Conservation (phyloP, 2,888 invertebrate species). For the Idaea biselata region DNA sequence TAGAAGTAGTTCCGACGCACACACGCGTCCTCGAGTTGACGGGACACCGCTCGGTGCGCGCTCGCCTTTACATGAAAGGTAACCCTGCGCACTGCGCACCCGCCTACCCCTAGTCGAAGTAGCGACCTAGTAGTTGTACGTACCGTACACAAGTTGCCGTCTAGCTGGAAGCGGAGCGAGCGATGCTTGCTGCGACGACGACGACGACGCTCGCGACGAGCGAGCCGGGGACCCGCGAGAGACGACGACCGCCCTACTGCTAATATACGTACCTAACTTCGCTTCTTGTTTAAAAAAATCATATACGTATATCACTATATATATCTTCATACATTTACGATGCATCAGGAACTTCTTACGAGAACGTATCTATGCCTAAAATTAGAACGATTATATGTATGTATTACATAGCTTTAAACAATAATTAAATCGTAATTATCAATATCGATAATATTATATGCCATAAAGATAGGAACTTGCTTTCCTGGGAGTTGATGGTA, state of each 20-base stretch:
- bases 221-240: constrained; percentile 59
- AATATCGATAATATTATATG: constrained; percentile 82
- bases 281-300: constrained; percentile 79
- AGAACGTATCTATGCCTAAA: constrained; percentile 81
- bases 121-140: constrained; percentile 2
- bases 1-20: constrained; percentile 33
- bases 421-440: constrained; percentile 82
- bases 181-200: constrained; percentile 28
- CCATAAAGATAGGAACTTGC: constrained; percentile 83
- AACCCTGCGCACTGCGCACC: constrained; percentile 20
- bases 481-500: constrained; percentile 81
- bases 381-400: constrained; percentile 82
- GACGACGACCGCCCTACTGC: constrained; percentile 78
- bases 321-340: constrained; percentile 81
- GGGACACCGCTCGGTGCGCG: constrained; percentile 1
- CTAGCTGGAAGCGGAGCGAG: constrained; percentile 29
- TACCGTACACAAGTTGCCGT: constrained; percentile 20
- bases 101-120: constrained; percentile 11
- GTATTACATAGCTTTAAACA: constrained; percentile 82
- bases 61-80: constrained; percentile 26
- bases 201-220: constrained; percentile 28
- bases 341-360: constrained; percentile 82
- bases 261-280: constrained; percentile 79
- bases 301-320: constrained; percentile 80
- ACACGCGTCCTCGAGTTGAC: constrained; percentile 16